Percentiles rank a stretch among this genome's conserved stretches.
Evolutionary conservation across 2,113 vertebrate species (phyloP).

Genomic region (Hippopotamus amphibius): DNA sequence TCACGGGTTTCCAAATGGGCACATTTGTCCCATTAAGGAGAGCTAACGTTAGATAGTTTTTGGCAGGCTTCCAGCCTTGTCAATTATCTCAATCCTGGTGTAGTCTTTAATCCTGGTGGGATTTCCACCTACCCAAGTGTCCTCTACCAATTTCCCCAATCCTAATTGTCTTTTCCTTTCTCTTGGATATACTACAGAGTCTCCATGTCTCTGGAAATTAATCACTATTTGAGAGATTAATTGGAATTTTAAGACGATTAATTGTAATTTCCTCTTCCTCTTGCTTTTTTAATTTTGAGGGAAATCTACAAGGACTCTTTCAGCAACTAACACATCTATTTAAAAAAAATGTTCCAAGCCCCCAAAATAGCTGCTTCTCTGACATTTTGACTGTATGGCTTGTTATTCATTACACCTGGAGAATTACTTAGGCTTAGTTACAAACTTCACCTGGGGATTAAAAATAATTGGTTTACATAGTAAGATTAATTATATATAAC

Average conservation of each 20-base stretch:
- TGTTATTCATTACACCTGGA: conserved; percentile 65
- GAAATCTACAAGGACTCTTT: conserved; percentile 63
- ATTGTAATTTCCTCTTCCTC: conserved; percentile 77
- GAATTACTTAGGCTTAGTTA: conserved; percentile 78
- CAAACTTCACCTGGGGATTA: conserved; percentile 45
- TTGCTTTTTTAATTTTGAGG: conserved; percentile 73
- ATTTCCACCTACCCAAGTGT: conserved; percentile 50
- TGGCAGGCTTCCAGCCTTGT: conserved; percentile 61
- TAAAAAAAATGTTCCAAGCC: background rate
- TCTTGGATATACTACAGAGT: conserved; percentile 54
- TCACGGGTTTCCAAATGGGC: conserved; percentile 37
- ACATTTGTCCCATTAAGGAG: background rate
- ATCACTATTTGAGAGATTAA: conserved; percentile 82
- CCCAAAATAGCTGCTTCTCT: conserved; percentile 60
- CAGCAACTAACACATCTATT: background rate
- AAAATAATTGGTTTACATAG: conserved; percentile 68
- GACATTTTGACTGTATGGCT: conserved; percentile 45
- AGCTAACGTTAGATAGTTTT: background rate
- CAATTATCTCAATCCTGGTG: conserved; percentile 15
- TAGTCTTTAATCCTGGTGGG: conserved; percentile 49
- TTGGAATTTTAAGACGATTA: conserved; percentile 79
- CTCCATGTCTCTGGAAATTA: conserved; percentile 79
- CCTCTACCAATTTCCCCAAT: conserved; percentile 69
- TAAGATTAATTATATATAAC: conserved; percentile 79
- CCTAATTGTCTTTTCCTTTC: conserved; percentile 78